Conservation (phyloP, 2,113 vertebrate species). For the Gadus macrocephalus region DNA sequence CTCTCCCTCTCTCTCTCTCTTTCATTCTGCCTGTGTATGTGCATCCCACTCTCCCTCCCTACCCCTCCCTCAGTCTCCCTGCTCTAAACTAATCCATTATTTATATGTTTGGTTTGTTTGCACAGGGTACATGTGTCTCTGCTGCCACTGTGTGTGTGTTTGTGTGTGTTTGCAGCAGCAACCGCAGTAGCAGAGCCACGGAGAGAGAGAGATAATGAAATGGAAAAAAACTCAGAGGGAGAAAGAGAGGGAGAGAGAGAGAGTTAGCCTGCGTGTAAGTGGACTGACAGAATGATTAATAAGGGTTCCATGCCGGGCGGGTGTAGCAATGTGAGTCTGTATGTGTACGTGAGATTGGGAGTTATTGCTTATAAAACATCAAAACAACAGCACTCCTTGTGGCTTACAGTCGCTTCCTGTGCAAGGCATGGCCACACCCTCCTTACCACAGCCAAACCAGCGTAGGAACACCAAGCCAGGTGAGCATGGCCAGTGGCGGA, state of each 20-base stretch:
- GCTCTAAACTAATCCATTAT: constrained; percentile 42
- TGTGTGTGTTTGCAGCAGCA: no score
- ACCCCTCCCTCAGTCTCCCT: no score
- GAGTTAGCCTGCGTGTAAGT: constrained; percentile 29
- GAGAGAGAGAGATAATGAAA: no score
- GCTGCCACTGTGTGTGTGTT: constrained; percentile 25
- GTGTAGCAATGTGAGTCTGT: constrained; percentile 25
- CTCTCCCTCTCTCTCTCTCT: no score
- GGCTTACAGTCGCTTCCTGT: constrained; percentile 55
- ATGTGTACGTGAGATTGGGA: background rate
- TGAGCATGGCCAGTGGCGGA: background rate
- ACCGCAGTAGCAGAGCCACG: no score
- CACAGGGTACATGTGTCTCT: constrained; percentile 27
- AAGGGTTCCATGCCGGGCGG: constrained; percentile 35
- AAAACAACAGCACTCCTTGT: constrained; percentile 61
- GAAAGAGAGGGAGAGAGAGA: constrained; percentile 1
- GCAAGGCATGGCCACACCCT: constrained; percentile 13
- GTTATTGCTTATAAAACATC: constrained; percentile 50
- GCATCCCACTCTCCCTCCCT: no score
- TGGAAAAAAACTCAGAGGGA: no score
- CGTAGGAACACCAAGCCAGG: constrained; percentile 11
- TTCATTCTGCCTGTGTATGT: no score
- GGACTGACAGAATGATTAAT: constrained; percentile 67
- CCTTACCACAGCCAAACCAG: constrained; percentile 3
- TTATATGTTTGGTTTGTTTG: constrained; percentile 64